Conservation (phyloP, 1,140 invertebrate species). For the Procambarus virginalis region DNA sequence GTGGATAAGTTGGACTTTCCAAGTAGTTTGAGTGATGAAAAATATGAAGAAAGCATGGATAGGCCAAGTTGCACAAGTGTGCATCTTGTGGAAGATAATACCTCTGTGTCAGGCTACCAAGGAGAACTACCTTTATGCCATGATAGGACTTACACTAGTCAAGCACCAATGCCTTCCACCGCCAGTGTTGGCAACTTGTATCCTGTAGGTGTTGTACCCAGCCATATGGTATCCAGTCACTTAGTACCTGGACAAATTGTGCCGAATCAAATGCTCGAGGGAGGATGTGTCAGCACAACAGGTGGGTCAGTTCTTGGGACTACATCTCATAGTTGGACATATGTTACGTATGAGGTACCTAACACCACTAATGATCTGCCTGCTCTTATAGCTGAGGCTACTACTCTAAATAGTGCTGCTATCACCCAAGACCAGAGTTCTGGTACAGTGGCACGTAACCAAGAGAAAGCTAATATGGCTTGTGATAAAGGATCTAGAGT, state of each 20-base stretch:
- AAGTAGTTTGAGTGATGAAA: constrained; percentile 30
- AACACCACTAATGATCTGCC: constrained; percentile 39
- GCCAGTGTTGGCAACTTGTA: constrained; percentile 37
- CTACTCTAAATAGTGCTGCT: constrained; percentile 26
- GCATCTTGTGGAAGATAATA: constrained; percentile 39
- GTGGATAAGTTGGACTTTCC: constrained; percentile 28
- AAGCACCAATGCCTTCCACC: constrained; percentile 40
- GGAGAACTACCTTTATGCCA: constrained; percentile 17
- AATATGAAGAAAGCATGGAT: constrained; percentile 28
- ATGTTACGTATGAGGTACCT: constrained; percentile 58
- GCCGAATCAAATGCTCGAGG: constrained; percentile 39
- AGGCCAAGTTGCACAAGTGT: constrained; percentile 14
- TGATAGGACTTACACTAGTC: constrained; percentile 37
- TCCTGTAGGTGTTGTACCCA: constrained; percentile 44
- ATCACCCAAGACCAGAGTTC: constrained; percentile 15
- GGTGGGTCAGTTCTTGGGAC: constrained; percentile 34
- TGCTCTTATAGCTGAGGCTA: constrained; percentile 38
- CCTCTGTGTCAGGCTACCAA: constrained; percentile 42
- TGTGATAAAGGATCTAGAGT: neutral
- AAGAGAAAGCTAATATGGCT: neutral
- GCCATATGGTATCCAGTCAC: constrained; percentile 43
- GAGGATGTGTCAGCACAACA: constrained; percentile 19
- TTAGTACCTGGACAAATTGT: constrained; percentile 51
- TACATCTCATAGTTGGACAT: constrained; percentile 52
- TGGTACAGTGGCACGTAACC: neutral